phyloP scores from a whole-genome alignment of 2,797 vertebrate species.

The Percopsis omiscomaycus region DNA sequence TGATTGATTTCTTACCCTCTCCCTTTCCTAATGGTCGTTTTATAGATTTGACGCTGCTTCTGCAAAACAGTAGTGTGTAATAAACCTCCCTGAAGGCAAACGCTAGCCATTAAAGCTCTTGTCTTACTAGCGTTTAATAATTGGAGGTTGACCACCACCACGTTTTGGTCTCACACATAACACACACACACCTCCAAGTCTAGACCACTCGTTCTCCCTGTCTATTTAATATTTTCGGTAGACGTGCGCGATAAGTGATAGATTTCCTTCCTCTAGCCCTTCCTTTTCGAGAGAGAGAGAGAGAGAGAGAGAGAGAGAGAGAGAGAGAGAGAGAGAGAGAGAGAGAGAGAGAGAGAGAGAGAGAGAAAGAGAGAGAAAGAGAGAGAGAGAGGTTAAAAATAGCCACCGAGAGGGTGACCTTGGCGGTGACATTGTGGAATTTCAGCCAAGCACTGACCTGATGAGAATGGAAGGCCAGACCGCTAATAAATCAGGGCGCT shows the following conservation, averaged over 20 bases:
- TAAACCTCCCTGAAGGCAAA: constrained; percentile 99
- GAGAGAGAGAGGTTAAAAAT: constrained; percentile 63
- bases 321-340: too few relatives aligned
- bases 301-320: too few relatives aligned
- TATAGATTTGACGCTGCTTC: constrained; percentile 99
- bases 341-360: too few relatives aligned
- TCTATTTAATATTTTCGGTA: constrained; percentile 54
- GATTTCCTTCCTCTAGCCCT: constrained; percentile 10
- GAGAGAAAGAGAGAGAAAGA: too few relatives aligned
- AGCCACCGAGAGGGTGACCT: constrained; percentile 90
- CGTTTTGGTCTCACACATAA: constrained; percentile 84
- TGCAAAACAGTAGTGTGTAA: constrained; percentile 99
- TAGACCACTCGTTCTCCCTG: constrained; percentile 22
- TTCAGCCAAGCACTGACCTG: constrained; percentile 99
- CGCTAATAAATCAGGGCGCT: constrained; percentile 99
- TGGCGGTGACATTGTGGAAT: constrained; percentile 98
- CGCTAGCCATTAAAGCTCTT: constrained; percentile 99
- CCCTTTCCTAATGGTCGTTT: constrained; percentile 99
- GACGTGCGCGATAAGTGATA: constrained; percentile 83
- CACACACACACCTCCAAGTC: constrained; percentile 28
- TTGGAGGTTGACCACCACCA: constrained; percentile 99
- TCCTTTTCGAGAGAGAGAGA: too few relatives aligned
- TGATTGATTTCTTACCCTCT: constrained; percentile 94
- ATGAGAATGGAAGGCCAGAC: constrained; percentile 97
- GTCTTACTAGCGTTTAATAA: constrained; percentile 99